A percentile compares a stretch with the other conserved stretches of the same genome.
Conservation (phyloP, 2,888 invertebrate species). For the Gnatocerus cornutus region DNA sequence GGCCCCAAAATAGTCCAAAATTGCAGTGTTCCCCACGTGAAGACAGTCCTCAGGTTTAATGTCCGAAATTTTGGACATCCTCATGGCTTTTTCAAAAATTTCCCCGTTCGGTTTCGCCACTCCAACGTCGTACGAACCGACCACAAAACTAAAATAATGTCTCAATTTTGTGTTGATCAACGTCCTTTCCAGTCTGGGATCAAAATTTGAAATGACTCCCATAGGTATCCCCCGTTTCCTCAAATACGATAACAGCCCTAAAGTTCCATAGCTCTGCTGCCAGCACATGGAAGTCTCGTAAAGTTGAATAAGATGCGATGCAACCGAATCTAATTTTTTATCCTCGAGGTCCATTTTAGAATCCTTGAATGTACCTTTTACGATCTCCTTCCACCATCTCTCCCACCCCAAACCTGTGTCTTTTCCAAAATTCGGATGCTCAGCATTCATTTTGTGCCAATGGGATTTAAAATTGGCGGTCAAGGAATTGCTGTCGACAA, state of each 20-base stretch:
- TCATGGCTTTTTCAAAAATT: conserved; percentile 81
- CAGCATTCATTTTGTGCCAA: conserved; percentile 77
- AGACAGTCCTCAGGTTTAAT: conserved; percentile 78
- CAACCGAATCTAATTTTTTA: conserved; percentile 72
- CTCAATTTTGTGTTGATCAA: conserved; percentile 79
- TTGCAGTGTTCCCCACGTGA: conserved; percentile 87
- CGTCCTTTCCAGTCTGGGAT: conserved; percentile 83
- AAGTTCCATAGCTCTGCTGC: conserved; percentile 79
- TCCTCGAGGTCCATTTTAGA: conserved; percentile 68
- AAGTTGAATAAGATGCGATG: conserved; percentile 78
- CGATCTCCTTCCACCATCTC: conserved; percentile 87
- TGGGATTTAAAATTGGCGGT: conserved; percentile 78
- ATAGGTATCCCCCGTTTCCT: conserved; percentile 72
- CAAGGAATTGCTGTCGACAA: conserved; percentile 74
- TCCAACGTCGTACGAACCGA: conserved; percentile 85
- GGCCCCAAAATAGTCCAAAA: conserved; percentile 87
- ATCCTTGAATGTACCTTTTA: conserved; percentile 78
- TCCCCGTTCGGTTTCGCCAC: conserved; percentile 82
- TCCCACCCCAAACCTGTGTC: conserved; percentile 81
- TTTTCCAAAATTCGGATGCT: conserved; percentile 88
- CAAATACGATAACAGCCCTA: conserved; percentile 78
- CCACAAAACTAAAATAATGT: conserved; percentile 84
- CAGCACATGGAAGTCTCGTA: conserved; percentile 84
- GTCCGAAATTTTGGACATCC: conserved; percentile 68
- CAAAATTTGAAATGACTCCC: conserved; percentile 92